phyloP scores from a whole-genome alignment of 2,113 vertebrate species.

The Daubentonia madagascariensis region DNA sequence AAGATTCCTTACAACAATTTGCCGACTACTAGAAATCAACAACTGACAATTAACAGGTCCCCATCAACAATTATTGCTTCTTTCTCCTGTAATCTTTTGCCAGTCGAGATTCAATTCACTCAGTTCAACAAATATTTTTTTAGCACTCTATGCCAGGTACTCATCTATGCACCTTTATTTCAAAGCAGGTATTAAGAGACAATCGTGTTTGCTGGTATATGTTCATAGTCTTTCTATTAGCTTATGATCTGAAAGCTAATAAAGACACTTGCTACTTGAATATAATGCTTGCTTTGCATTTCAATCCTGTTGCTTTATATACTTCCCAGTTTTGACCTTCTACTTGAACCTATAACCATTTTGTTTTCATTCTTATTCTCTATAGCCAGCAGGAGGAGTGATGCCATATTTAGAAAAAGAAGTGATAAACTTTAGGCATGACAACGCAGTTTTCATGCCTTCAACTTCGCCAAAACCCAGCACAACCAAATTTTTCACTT shows the following conservation, averaged over 20 bases:
- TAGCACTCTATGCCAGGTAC: background rate
- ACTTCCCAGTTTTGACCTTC: background rate
- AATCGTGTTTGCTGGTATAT: background rate
- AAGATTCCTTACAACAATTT: background rate
- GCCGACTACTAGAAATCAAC: background rate
- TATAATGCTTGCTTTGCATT: background rate
- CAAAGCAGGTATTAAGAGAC: background rate
- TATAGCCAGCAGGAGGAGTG: slow-evolving; percentile 53
- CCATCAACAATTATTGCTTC: background rate
- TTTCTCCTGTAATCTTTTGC: background rate
- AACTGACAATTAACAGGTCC: background rate
- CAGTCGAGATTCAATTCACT: background rate
- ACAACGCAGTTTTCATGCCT: background rate
- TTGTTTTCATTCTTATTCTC: background rate
- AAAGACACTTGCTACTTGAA: background rate
- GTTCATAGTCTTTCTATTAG: background rate
- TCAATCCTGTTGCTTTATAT: background rate
- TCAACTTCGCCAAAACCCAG: slow-evolving; percentile 51
- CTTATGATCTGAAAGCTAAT: background rate
- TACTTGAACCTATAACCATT: background rate
- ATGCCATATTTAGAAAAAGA: slow-evolving; percentile 44
- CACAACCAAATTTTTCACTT: background rate
- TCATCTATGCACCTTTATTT: background rate
- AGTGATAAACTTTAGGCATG: background rate
- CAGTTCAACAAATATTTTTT: background rate